Evolutionary conservation across 2,113 vertebrate genomes (phyloP), one percentile per base, ranked within the genome.

Genomic region (Notothenia coriiceps): DNA sequence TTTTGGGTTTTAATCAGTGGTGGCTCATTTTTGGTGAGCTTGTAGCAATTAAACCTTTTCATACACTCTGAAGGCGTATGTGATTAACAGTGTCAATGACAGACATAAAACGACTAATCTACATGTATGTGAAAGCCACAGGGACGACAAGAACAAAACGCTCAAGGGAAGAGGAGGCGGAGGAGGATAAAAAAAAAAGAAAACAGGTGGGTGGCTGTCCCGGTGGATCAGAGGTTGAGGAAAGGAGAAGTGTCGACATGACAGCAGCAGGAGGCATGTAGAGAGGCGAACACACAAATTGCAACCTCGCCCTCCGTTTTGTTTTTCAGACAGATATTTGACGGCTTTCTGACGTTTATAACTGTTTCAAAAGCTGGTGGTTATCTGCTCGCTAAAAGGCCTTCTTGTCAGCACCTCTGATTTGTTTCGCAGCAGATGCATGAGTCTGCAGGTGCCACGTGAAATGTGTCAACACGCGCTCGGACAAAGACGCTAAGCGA

Each of bases 371-470:
- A 87, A 86, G 87, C 90, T 80, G 89, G 62, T 72, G 65, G 63
- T 74, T 66, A n/a, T 78, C 70, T 25, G 55, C 29, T 40, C 3
- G n/a, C 89, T 68, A 80, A 78, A 65, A 91, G 68, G 82, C 63
- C 60, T 18, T 12, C 61, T 68, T 85, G 85, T 92, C 88, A 87
- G 68, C 89, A 84, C 83, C 70, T 78, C 64, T 68, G 83, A 88
- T 90, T 88, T 88, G 89, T 83, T 86, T 70, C 47, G 86, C 76
- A 74, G 78, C 88, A 40, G 78, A 89, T 72, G 51, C 70, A 20
- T 18, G 74, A 29, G 62, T 89, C 66, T 57, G 67, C 82, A 81
- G 88, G 86, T 86, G 86, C 43, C 20, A 69, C 20, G 12, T 60
- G 70, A 90, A 87, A 83, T 20, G 79, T 68, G 86, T 82, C 78